These are phyloP conservation scores for Schizothorax lantsangensis DNA, from an alignment of 2,797 vertebrate species.

Conservation along the genomic window DNA sequence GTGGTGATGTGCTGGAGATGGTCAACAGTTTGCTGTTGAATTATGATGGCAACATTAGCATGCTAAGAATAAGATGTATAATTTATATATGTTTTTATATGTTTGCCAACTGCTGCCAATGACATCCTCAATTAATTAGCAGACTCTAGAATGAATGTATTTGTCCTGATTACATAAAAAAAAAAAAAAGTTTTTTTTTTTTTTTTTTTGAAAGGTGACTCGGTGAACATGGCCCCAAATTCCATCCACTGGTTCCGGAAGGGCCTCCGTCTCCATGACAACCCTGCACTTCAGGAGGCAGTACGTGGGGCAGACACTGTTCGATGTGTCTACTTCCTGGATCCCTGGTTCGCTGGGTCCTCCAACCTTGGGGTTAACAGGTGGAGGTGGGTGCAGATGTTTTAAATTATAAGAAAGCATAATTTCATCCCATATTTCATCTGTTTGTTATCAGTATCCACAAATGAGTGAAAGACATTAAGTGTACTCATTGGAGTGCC, in stretches of 20 bases:
- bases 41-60: background rate
- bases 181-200: too few species aligned
- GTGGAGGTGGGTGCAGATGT: slow-evolving; percentile 74
- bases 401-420: background rate
- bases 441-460: background rate
- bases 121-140: background rate
- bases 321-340: slow-evolving; percentile 82
- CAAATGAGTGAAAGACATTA: background rate
- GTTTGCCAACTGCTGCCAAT: background rate
- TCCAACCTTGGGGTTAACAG: slow-evolving; percentile 83
- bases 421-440: background rate
- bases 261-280: slow-evolving; percentile 83
- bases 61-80: background rate
- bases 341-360: slow-evolving; percentile 83
- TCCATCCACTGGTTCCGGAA: slow-evolving; percentile 86
- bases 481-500: background rate
- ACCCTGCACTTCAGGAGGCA: slow-evolving; percentile 78
- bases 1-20: background rate
- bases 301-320: slow-evolving; percentile 76
- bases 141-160: background rate
- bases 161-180: background rate
- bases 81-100: background rate
- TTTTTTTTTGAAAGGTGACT: slow-evolving; percentile 21
- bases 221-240: slow-evolving; percentile 75
- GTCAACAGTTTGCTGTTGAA: background rate